Evolutionary conservation across 2,797 vertebrate species (phyloP), one percentile per base, ranked within the genome.

Genomic region (Rachycentron canadum): DNA sequence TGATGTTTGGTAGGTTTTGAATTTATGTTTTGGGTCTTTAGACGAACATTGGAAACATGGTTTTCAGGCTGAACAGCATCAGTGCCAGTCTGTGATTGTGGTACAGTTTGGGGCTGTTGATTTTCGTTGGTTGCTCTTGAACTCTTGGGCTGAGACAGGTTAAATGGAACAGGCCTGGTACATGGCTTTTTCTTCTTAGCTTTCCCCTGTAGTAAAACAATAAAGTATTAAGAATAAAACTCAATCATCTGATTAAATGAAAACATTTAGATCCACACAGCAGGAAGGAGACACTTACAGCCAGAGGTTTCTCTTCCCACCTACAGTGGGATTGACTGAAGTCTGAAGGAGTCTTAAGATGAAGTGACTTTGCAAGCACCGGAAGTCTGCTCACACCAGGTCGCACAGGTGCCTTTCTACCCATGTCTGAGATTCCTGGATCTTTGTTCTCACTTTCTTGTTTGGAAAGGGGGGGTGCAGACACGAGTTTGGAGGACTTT

Each of bases 81-180:
- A 69, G 49, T 26, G 12, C 30, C 59, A 26, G 58, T 58, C 45
- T 52, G 82, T 68, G 73, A 58, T 2, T 73, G 71, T 41, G 69
- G 14, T 50, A 45, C 36, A 17, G 32, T 58, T 8, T 30, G 23
- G 36, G 60, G 45, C 30, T 64, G 85, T 11, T 75, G 76, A 59
- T 61, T 77, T 76, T 69, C 71, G 26, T 36, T 32, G 17, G 71
- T 34, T 0, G 21, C 16, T 86, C 73, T 89, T 43, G 57, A 79
- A 34, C 34, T 79, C 79, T 76, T 93, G 7, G 91, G 79, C 57
- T 94, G 86, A 1, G 93, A 91, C 1, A 94, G 66, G 65, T 88
- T 95, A 82, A 96, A 96, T 49, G 94, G 95, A 47, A 93, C 76
- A n/a, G 92, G 92, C 71, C 95, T 91, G 68, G 94, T 94, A 68